Evolutionary conservation across 2,888 invertebrate genomes (phyloP).

Genomic region (Meghimatium bilineatum): DNA sequence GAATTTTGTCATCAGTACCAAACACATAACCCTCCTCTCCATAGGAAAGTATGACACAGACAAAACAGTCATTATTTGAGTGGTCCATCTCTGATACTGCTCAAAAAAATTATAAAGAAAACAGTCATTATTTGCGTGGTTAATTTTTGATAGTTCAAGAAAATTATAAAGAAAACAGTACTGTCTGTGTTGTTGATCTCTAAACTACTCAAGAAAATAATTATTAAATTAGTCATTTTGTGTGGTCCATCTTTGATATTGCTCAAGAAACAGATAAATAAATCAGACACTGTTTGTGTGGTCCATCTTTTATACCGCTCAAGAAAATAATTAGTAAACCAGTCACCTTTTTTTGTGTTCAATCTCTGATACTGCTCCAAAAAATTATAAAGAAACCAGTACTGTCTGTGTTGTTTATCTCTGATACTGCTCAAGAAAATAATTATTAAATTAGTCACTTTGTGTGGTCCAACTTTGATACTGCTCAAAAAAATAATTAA

Average conservation of each 20-base stretch:
- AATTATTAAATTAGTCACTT: conserved; percentile 85
- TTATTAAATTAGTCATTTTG: too few species aligned
- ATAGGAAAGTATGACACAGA: conserved; percentile 90
- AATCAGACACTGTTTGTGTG: conserved; percentile 89
- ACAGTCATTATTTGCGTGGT: conserved; percentile 89
- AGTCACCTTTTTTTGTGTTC: too few species aligned
- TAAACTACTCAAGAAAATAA: too few species aligned
- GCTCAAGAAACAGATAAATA: conserved; percentile 55
- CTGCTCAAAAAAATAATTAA: conserved; percentile 77
- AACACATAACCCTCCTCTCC: conserved; percentile 92
- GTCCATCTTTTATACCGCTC: too few species aligned
- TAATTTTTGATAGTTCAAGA: too few species aligned
- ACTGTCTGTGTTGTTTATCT: conserved; percentile 89
- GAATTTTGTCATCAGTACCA: conserved; percentile 90
- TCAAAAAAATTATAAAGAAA: conserved; percentile 77
- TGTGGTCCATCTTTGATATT: conserved; percentile 88
- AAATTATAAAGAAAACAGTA: too few species aligned
- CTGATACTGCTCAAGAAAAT: conserved; percentile 81
- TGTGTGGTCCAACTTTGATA: conserved; percentile 86
- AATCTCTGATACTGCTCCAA: too few species aligned
- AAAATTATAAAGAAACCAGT: too few species aligned
- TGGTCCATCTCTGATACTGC: conserved; percentile 87
- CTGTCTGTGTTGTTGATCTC: too few species aligned
- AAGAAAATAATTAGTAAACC: too few species aligned
- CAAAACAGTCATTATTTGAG: conserved; percentile 87